Conservation (phyloP, 2,797 vertebrate genomes). For the Holocentrus rufus region DNA sequence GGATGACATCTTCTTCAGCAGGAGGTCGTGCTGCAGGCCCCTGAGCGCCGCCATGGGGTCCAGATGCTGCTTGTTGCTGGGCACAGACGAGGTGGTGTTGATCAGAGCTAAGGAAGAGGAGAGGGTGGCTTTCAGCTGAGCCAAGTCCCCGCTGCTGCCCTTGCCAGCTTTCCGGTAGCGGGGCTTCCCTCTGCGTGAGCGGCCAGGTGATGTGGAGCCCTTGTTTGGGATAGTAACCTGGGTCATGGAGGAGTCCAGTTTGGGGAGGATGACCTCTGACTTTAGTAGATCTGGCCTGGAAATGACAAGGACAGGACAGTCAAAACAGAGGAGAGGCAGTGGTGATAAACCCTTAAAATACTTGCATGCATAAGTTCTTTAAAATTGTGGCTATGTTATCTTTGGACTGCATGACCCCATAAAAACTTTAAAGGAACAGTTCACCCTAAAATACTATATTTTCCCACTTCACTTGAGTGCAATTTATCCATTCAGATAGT, state of each 20-base stretch:
- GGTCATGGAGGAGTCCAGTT: conserved; percentile 90
- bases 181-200: conserved; percentile 90
- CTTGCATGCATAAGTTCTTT: neutral
- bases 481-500: no score
- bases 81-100: conserved; percentile 71
- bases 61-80: conserved; percentile 79
- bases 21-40: conserved; percentile 88
- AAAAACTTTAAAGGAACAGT: neutral
- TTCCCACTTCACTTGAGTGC: no score
- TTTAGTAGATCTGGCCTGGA: conserved; percentile 94
- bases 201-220: conserved; percentile 91
- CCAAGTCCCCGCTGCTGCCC: conserved; percentile 90
- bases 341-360: neutral
- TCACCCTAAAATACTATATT: no score
- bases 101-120: conserved; percentile 79
- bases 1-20: conserved; percentile 90
- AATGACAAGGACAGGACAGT: conserved; percentile 3
- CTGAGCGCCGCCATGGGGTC: conserved; percentile 80
- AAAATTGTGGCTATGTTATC: neutral
- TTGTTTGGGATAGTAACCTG: conserved; percentile 92
- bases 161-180: conserved; percentile 91
- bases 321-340: neutral
- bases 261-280: conserved; percentile 93
- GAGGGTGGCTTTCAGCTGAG: conserved; percentile 83
- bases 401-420: neutral